Percentiles rank a stretch among this genome's conserved stretches.
These are phyloP conservation scores for Ornithoptera priamus DNA, from an alignment of 2,888 invertebrate species.

Conservation along the genomic window DNA sequence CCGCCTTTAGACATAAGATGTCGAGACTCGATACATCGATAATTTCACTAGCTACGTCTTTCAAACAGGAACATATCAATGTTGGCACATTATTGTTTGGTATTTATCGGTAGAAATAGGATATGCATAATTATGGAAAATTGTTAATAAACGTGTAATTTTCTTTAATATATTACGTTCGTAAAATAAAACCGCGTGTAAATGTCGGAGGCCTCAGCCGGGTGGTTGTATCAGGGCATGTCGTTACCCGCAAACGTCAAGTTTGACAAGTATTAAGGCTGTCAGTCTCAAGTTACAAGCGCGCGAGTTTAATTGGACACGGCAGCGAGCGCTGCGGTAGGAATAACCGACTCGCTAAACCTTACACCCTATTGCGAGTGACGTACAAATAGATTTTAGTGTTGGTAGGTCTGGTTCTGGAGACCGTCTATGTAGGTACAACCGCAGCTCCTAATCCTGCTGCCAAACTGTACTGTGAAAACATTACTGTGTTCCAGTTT, in stretches of 20 bases:
- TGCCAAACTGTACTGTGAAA: too few species aligned
- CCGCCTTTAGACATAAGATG: too few species aligned
- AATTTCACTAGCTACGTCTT: too few species aligned
- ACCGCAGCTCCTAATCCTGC: too few species aligned
- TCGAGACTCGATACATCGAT: too few species aligned
- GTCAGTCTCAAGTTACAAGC: constrained; percentile 18
- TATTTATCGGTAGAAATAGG: too few species aligned
- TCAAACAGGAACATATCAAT: too few species aligned
- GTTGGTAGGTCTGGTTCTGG: too few species aligned
- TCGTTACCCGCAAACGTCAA: constrained; percentile 21
- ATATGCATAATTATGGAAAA: too few species aligned
- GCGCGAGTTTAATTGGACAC: constrained; percentile 22
- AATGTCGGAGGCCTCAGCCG: neutral
- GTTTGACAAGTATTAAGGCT: constrained; percentile 24
- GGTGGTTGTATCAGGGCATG: neutral
- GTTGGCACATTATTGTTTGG: too few species aligned
- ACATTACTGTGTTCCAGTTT: too few species aligned
- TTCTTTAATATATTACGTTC: neutral
- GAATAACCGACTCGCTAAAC: neutral
- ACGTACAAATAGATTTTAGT: neutral
- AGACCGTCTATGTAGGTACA: too few species aligned
- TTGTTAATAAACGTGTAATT: neutral
- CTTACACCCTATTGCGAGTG: constrained; percentile 1
- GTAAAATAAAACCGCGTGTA: neutral
- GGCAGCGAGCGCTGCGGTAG: constrained; percentile 6